Percentiles rank a stretch among this genome's conserved stretches.
phyloP scores from a whole-genome alignment of 2,888 invertebrate species.

The Chrysotoxum bicinctum region DNA sequence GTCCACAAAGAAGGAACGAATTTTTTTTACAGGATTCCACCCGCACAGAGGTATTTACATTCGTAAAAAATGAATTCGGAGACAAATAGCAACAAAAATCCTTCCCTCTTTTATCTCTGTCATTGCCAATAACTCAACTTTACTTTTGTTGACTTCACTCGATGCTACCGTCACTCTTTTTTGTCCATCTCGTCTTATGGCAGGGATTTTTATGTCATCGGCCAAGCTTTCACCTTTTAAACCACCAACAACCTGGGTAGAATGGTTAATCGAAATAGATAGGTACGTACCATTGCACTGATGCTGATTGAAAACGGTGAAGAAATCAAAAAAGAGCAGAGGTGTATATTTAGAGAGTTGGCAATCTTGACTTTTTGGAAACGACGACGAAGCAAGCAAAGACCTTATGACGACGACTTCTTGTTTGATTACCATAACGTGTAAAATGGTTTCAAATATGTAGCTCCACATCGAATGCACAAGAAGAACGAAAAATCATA shows the following conservation, averaged over 20 bases:
- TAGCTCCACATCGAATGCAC: not conserved
- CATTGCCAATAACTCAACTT: slow-evolving; percentile 52
- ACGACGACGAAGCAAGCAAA: not conserved
- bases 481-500: not conserved
- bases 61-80: not conserved
- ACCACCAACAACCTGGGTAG: not conserved
- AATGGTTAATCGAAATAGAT: slow-evolving; percentile 32
- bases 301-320: slow-evolving; percentile 24
- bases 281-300: slow-evolving; percentile 1
- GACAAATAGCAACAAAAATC: slow-evolving; percentile 26
- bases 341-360: not conserved
- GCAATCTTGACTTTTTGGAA: slow-evolving; percentile 8
- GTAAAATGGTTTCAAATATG: slow-evolving; percentile 30
- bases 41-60: not conserved
- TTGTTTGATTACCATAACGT: slow-evolving; percentile 64
- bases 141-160: slow-evolving; percentile 20
- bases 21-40: not conserved
- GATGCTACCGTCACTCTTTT: not conserved
- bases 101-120: slow-evolving; percentile 32
- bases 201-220: not conserved
- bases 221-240: slow-evolving; percentile 4
- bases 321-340: not conserved
- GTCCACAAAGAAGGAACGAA: not conserved
- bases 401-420: slow-evolving; percentile 19
- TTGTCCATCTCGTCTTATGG: not conserved